Evolutionary conservation across 2,113 vertebrate species (phyloP), one percentile per base, ranked within the genome.

Genomic region (Cisticola juncidis): DNA sequence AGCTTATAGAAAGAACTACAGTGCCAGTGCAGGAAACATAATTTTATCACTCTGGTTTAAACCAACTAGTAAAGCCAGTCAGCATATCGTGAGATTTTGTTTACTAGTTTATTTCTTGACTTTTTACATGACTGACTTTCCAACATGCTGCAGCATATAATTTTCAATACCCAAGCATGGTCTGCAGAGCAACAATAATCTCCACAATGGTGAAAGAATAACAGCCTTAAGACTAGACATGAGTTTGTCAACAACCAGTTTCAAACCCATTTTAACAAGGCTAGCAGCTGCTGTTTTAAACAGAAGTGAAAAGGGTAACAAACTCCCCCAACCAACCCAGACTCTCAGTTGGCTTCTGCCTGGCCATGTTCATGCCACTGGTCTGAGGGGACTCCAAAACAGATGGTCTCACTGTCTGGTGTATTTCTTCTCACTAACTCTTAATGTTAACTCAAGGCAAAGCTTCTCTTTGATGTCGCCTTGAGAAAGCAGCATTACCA

Each of bases 31-130:
- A 95, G 57, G 92, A 94, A 62, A 28, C 81, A 88, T 82, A 96
- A 96, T 65, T 95, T 71, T 87, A 92, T 94, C 94, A 93, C 86
- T 95, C 81, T 95, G 60, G 88, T 94, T 94, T 86, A 94, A 97
- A 95, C 26, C n/a, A 88, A 81, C 58, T 69, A 62, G 76, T 79
- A 97, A 94, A 96, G 66, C 53, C 31, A 16, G 45, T 68, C 90
- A 92, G 54, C 70, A 79, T 72, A 94, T 81, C 16, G 14, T 82
- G 78, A 95, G 84, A 96, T 96, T 96, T 92, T 90, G 82, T 96
- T 94, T 84, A 85, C 79, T 81, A 73, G 38, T 42, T 78, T 91
- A 93, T 95, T 92, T 90, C 81, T 95, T 91, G 78, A 81, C 65
- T 79, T 96, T 93, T 95, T 97, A 95, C 53, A 70, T 90, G 76